phyloP scores from a whole-genome alignment of 2,113 vertebrate genomes.

The Platysteira castanea region DNA sequence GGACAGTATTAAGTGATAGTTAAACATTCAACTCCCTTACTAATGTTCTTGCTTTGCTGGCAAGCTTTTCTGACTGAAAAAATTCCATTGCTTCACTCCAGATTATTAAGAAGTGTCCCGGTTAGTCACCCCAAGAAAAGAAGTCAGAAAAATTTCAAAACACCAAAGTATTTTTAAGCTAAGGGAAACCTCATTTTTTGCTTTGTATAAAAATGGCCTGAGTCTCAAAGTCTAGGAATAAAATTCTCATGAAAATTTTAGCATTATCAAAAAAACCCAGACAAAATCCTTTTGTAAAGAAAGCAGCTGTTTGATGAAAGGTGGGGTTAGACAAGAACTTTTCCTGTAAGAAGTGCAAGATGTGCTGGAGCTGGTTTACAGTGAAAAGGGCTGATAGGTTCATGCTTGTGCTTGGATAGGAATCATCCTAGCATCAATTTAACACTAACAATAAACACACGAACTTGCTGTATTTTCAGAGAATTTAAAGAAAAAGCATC shows the following conservation, averaged over 20 bases:
- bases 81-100: neutral
- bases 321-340: neutral
- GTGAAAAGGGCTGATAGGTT: neutral
- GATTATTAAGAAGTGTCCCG: neutral
- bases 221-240: neutral
- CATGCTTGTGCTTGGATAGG: neutral
- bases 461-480: neutral
- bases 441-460: neutral
- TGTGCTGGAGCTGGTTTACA: neutral
- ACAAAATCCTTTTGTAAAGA: neutral
- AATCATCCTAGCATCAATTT: neutral
- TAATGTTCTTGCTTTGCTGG: neutral
- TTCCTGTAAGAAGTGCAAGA: neutral
- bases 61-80: neutral
- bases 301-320: neutral
- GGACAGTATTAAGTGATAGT: neutral
- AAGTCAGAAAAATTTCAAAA: neutral
- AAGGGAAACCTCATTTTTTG: neutral
- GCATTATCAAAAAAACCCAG: neutral
- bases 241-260: neutral
- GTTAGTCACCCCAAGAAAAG: too few species aligned
- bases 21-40: neutral
- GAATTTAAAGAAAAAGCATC: neutral
- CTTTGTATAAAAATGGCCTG: neutral
- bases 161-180: neutral